Evolutionary conservation across 1,140 invertebrate genomes (phyloP), one percentile per base, ranked within the genome.

Genomic region (Cydia strobilella): DNA sequence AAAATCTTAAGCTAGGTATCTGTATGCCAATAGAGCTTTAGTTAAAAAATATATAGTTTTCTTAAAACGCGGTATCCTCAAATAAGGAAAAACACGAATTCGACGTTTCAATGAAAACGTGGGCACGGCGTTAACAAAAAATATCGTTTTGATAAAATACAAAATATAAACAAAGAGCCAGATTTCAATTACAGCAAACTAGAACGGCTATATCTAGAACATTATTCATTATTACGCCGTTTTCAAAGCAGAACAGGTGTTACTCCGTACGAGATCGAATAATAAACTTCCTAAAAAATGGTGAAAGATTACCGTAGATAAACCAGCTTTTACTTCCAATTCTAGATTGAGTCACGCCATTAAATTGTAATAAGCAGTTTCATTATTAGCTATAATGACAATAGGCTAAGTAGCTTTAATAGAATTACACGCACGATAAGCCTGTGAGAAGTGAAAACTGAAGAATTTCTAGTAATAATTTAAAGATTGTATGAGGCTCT

Each of bases 51-150:
- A 31, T 31, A 31, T 31, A 31, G 39, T 42, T 42, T 45, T 45
- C 42, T 45, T 15, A 51, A 51, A 18, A 59, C 54, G 2, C 7
- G 23, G 7, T 59, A 23, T 59, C 54, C 54, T 23, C 7, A 23
- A 51, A 23, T 23, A 7, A 10, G 9, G 54, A 23, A 59, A 18
- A 23, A 59, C 54, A 59, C 6, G 54, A 23, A 59, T 12, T 59
- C 54, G 18, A 59, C 54, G 18, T 59, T 59, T 59, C 20, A 23
- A 23, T 59, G 54, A 59, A 59, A 59, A 59, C 54, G 54, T 59
- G 20, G 15, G 54, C 54, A 59, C 54, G 54, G 7, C 54, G 10
- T 3, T 59, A 59, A 12, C 54, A 59, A 59, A 20, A 59, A 59
- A 23, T 59, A 23, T 59, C 12, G 54, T 59, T 59, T 59, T 59